Percentiles rank a stretch among this genome's conserved stretches.
Conservation (phyloP, 1,140 invertebrate species). For the Periplaneta americana region DNA sequence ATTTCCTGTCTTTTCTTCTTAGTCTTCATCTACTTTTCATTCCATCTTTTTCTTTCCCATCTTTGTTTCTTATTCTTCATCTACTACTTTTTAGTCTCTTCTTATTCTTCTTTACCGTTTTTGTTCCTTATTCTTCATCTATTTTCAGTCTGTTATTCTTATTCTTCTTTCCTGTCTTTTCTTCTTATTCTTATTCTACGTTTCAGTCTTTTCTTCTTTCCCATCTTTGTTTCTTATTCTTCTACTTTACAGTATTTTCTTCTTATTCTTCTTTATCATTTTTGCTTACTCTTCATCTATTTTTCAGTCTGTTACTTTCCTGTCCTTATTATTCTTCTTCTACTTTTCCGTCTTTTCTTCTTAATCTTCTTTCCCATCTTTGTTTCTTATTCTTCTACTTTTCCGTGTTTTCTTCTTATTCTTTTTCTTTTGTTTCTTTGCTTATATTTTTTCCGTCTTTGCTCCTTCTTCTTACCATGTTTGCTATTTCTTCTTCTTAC, state of each 20-base stretch:
- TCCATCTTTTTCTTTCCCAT: background rate
- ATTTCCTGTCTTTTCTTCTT: background rate
- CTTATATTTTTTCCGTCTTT: too few relatives aligned
- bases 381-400: background rate
- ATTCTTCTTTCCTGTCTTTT: background rate
- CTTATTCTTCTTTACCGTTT: too few relatives aligned
- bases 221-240: too few relatives aligned
- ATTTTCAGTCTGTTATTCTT: background rate
- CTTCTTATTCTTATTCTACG: background rate
- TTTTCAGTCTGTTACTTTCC: background rate
- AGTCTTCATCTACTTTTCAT: too few relatives aligned
- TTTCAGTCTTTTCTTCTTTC: background rate
- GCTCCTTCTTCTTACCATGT: too few relatives aligned
- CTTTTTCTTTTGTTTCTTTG: too few relatives aligned
- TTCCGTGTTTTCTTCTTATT: too few relatives aligned
- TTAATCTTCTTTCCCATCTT: background rate
- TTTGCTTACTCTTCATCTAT: background rate
- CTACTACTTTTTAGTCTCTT: background rate
- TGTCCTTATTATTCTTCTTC: background rate
- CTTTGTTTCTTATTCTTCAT: too few relatives aligned
- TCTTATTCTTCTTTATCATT: background rate
- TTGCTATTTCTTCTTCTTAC: too few relatives aligned
- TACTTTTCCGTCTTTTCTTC: background rate
- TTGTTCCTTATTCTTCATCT: too few relatives aligned
- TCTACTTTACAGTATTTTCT: too few relatives aligned